Percentiles rank a stretch among this genome's conserved stretches.
Conservation (phyloP, 2,888 invertebrate species). For the Trisateles emortualis region DNA sequence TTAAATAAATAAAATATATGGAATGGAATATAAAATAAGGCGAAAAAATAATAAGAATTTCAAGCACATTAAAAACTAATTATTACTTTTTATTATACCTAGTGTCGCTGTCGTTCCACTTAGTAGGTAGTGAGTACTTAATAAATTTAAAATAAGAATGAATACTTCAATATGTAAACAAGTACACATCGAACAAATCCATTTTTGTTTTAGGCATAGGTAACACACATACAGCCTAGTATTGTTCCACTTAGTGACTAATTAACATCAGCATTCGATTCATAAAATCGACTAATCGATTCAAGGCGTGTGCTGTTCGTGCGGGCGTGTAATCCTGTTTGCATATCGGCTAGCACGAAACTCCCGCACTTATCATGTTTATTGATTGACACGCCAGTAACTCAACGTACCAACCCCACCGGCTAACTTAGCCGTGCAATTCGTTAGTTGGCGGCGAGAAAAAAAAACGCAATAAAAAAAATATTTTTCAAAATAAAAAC, state of each 20-base stretch:
- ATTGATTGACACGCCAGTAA: constrained; percentile 86
- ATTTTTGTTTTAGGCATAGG: not conserved
- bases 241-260: constrained; percentile 40
- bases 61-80: too few species aligned
- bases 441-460: constrained; percentile 48
- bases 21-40: too few species aligned
- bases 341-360: constrained; percentile 83
- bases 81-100: too few species aligned
- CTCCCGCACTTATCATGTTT: constrained; percentile 85
- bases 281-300: constrained; percentile 58
- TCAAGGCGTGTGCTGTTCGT: constrained; percentile 68
- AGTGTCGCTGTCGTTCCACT: too few species aligned
- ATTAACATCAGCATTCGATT: constrained; percentile 59
- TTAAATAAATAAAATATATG: not conserved
- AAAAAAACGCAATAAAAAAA: not conserved
- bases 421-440: constrained; percentile 47
- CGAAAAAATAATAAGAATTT: too few species aligned
- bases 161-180: not conserved
- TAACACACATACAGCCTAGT: constrained; percentile 21
- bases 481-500: not conserved
- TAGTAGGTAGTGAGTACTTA: too few species aligned
- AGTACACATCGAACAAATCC: not conserved
- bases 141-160: not conserved
- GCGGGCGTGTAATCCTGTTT: constrained; percentile 78
- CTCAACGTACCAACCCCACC: constrained; percentile 74